A percentile compares a stretch with the other conserved stretches of the same genome.
phyloP scores from a whole-genome alignment of 2,113 vertebrate genomes.

The Chiloscyllium plagiosum region DNA sequence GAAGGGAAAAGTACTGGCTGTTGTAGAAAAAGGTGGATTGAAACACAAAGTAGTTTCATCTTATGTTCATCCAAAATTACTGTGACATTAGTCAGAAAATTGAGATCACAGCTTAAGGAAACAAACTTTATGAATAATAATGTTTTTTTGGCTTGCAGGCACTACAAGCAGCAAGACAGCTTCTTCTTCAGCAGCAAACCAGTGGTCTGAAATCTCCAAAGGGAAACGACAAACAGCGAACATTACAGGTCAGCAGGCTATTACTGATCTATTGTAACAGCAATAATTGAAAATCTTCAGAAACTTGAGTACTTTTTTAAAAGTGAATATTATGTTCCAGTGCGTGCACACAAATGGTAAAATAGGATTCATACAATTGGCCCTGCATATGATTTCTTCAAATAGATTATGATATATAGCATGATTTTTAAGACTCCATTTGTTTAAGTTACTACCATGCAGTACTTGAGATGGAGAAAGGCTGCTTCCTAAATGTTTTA shows the following conservation, averaged over 20 bases:
- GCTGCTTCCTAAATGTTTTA: not conserved
- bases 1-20: constrained; percentile 45
- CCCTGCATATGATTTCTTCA: constrained; percentile 26
- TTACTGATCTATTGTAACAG: constrained; percentile 24
- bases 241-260: constrained; percentile 81
- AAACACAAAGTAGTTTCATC: constrained; percentile 45
- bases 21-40: constrained; percentile 42
- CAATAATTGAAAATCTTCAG: constrained; percentile 38
- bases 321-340: constrained; percentile 23
- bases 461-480: not conserved
- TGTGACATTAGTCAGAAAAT: constrained; percentile 20
- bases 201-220: constrained; percentile 98
- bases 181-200: constrained; percentile 97
- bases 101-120: constrained; percentile 35
- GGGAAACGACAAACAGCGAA: constrained; percentile 96
- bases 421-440: not conserved
- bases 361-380: constrained; percentile 24
- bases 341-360: not conserved
- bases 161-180: constrained; percentile 94
- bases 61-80: constrained; percentile 25
- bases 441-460: not conserved
- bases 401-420: not conserved
- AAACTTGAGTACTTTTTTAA: not conserved
- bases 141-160: constrained; percentile 67
- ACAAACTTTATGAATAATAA: constrained; percentile 38